Base-by-base conservation (phyloP, 2,797 vertebrate genomes). In the Ptychadena robeensis region DNA sequence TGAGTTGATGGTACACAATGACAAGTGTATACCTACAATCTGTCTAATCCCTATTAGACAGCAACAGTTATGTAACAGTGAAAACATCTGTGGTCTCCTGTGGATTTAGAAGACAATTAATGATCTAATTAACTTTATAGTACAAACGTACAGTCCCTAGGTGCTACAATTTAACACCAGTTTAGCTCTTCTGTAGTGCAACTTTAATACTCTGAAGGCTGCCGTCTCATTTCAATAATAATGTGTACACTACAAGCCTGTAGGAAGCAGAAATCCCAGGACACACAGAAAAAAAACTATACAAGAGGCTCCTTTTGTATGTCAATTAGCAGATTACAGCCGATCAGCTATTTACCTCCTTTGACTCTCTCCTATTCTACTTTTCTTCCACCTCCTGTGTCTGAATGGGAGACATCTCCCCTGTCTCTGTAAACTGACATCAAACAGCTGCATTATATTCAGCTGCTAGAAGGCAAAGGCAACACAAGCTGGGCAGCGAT, bases 381-480 rank as follows among this genome's bases (percentile, higher is more conserved):
- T 90, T 81, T 90, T 87, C 87, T 89, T 61, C 25, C 59, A 61
- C 87, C 87, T 81, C 28, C 35, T 44, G 76, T 86, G 87, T 75
- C 79, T 81, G 86, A 88, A 61, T 88, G 87, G 88, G 83, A 64
- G 53, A 85, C 85, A 87, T 78, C 80, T 88, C 89, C 87, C 86
- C 83, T 78, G 69, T 82, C 81, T 84, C 80, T 80, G 87, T 89
- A 88, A 90, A 91, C 89, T 86, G 89, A 91, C 87, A 91, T 85
- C 90, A 89, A 89, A 88, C 90, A 93, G 92, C 92, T 89, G 89
- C 90, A 89, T 75, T 92, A 44, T 88, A 87, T 87, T 83, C 88
- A 88, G 88, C 91, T 90, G 88, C 89, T 73, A 79, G 67, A 76
- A 80, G 85, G 68, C 80, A 78, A 73, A 77, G 83, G 73, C 28